phyloP scores from a whole-genome alignment of 1,140 invertebrate species.

The Plodia interpunctella region DNA sequence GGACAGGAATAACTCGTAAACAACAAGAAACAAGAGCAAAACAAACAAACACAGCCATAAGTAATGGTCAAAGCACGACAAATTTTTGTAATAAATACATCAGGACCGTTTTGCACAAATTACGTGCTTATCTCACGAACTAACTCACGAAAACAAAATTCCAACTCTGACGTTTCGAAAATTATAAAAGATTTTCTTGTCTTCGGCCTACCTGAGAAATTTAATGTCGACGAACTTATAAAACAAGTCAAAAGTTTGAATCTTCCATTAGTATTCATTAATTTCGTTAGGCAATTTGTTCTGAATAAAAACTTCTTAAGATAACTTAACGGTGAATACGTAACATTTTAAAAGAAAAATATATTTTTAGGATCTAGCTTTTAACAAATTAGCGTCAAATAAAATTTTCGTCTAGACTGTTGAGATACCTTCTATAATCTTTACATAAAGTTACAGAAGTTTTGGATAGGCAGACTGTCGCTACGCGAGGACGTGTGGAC shows the following conservation, averaged over 20 bases:
- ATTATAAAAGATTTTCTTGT: constrained; percentile 16
- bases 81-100: background rate
- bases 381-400: too few species aligned
- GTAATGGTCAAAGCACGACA: background rate
- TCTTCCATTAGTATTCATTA: constrained; percentile 19
- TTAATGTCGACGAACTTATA: constrained; percentile 10
- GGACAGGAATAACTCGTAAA: background rate
- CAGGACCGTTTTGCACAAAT: background rate
- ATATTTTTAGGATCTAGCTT: background rate
- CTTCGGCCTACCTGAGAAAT: constrained; percentile 16
- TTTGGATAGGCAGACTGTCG: too few species aligned
- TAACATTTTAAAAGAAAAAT: background rate
- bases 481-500: too few species aligned
- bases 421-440: too few species aligned
- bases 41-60: background rate
- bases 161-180: constrained; percentile 14
- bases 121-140: background rate
- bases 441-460: too few species aligned
- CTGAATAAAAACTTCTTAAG: constrained; percentile 8
- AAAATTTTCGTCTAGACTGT: too few species aligned
- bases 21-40: background rate
- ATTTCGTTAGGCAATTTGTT: constrained; percentile 20
- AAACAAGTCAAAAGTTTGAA: constrained; percentile 18
- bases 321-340: constrained; percentile 1
- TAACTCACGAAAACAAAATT: constrained; percentile 13